Conservation (phyloP, 2,888 invertebrate genomes). For the Eledone cirrhosa region DNA sequence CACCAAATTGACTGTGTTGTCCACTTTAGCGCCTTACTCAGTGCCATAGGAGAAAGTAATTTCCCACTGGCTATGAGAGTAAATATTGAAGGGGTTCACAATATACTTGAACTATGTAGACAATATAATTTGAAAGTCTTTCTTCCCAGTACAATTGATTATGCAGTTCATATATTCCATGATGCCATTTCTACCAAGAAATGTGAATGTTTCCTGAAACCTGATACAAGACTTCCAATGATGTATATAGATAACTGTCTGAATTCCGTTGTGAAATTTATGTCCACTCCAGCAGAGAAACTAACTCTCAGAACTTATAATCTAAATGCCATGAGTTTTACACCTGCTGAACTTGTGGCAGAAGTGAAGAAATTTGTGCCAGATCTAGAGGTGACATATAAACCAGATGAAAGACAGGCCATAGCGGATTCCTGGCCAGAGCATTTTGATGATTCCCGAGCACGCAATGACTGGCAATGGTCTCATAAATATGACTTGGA, state of each 20-base stretch:
- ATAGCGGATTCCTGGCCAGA: conserved; percentile 95
- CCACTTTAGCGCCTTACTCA: conserved; percentile 89
- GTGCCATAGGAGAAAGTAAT: conserved; percentile 90
- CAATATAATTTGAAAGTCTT: conserved; percentile 85
- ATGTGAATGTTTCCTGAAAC: conserved; percentile 83
- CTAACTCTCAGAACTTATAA: conserved; percentile 86
- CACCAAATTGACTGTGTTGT: conserved; percentile 89
- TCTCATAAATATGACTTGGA: conserved; percentile 78
- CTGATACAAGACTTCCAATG: conserved; percentile 89
- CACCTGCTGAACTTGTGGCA: conserved; percentile 83
- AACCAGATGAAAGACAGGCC: conserved; percentile 81
- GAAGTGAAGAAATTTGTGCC: conserved; percentile 78
- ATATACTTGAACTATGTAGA: conserved; percentile 87
- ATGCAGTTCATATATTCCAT: conserved; percentile 91
- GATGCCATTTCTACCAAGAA: conserved; percentile 81
- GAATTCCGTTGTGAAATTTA: conserved; percentile 77
- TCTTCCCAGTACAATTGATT: conserved; percentile 93
- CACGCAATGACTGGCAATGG: conserved; percentile 89
- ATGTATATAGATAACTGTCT: conserved; percentile 80
- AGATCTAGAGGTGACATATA: conserved; percentile 80
- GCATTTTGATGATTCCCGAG: conserved; percentile 86
- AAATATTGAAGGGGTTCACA: conserved; percentile 88
- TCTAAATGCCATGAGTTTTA: conserved; percentile 91
- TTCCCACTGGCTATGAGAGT: conserved; percentile 88
- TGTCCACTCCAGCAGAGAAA: conserved; percentile 78